Percentiles rank a stretch among this genome's conserved stretches.
These are phyloP conservation scores for Drosophila bifasciata DNA, from an alignment of 1,140 invertebrate species.

Conservation along the genomic window DNA sequence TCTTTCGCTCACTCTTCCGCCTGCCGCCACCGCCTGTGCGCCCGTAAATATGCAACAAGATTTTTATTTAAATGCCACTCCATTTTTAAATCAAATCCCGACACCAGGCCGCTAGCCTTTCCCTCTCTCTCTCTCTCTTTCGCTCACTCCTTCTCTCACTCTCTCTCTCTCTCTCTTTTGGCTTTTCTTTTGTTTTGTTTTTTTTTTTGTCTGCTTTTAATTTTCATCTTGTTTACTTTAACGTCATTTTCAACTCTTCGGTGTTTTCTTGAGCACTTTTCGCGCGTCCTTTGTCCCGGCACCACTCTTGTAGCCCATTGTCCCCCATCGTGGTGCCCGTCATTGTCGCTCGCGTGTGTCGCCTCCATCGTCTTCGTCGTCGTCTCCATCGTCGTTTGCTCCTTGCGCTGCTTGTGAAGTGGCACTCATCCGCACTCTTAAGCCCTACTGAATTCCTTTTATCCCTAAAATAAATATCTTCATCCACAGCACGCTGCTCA, in stretches of 20 bases:
- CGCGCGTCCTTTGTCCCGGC: conserved; percentile 59
- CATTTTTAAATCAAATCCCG: conserved; percentile 81
- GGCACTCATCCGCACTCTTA: conserved; percentile 83
- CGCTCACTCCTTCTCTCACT: conserved; percentile 7
- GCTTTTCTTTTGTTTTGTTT: conserved; percentile 15
- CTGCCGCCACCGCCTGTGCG: conserved; percentile 13
- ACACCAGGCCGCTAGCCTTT: conserved; percentile 44
- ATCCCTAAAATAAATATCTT: conserved; percentile 84
- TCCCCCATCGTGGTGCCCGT: conserved; percentile 38
- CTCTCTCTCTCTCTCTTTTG: conserved; percentile 19
- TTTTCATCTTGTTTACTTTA: conserved; percentile 83
- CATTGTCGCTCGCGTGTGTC: conserved; percentile 67
- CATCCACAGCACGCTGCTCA: conserved; percentile 58
- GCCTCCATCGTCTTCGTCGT: conserved; percentile 32
- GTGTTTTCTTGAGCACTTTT: conserved; percentile 78
- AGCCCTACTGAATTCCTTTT: conserved; percentile 83
- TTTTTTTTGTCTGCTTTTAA: conserved; percentile 64
- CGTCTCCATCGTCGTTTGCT: conserved; percentile 44
- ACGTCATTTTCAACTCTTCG: conserved; percentile 83
- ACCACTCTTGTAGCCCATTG: conserved; percentile 25
- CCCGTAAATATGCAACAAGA: conserved; percentile 79
- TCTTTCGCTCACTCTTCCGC: too few relatives aligned
- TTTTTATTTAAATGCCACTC: conserved; percentile 83
- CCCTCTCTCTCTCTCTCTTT: conserved; percentile 1
- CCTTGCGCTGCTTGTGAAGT: conserved; percentile 75